Evolutionary conservation across 2,797 vertebrate genomes (phyloP), one percentile per base, ranked within the genome.

Genomic region (Streptopelia turtur): DNA sequence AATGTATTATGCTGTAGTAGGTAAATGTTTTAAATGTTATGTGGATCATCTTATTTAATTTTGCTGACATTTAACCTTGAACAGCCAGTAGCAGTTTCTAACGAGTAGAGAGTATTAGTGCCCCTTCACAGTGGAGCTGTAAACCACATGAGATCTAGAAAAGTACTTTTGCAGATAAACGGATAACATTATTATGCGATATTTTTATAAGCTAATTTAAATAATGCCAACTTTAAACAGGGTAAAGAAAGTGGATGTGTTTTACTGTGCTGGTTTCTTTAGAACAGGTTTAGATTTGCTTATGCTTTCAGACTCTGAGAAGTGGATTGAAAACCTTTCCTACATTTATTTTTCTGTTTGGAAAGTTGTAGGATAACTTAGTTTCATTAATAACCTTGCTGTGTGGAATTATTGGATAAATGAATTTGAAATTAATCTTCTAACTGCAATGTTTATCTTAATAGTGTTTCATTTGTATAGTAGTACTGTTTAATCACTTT

Each of bases 161-260:
- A 41, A 88, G 30, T 16, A 55, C n/a, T 70, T 91, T 4, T 65
- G 30, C 30, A 71, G 61, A 79, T 78, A 63, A 83, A 56, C 11
- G 66, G 64, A 43, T 71, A 89, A 68, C 25, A 15, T 78, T 75
- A 52, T 78, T 60, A 16, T 12, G 7, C 43, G 10, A n/a, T 61
- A 11, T 53, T 90, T 94, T 84, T 89, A 72, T 69, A 27, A 69
- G 9, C 11, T 90, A 41, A 81, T 75, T 93, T 63, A 79, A 94
- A 45, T 86, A 75, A 37, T 45, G 21, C 37, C 22, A 37, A 3
- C 30, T 87, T 84, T 28, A 43, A 49, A 76, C 31, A 75, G 31
- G 63, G 17, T 23, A 66, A 37, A 52, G 50, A 33, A 79, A 69
- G 33, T 31, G 9, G 60, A 23, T 70, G 14, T 1, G 1, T 87